Evolutionary conservation across 2,113 vertebrate genomes (phyloP), one percentile per base, ranked within the genome.

Genomic region (Chlorocebus sabaeus): DNA sequence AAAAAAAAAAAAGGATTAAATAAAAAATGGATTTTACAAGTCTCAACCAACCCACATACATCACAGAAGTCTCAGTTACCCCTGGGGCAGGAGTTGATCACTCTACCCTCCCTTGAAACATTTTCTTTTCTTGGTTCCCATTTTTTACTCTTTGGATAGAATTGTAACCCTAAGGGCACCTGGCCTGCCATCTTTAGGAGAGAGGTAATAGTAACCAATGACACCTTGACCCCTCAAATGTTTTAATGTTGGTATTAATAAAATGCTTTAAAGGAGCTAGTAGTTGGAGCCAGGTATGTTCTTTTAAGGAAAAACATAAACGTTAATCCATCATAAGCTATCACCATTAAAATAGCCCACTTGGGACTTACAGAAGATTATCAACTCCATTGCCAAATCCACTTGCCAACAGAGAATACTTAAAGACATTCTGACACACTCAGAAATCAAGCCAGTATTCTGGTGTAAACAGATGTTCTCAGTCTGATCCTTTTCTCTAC

Each of bases 251-350:
- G 32, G 50, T 32, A 57, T 73, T 92, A 92, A 79, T 57, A 79
- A 35, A 75, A 67, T 0, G 14, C 18, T 70, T 81, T n/a, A 76
- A 70, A 30, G 38, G 55, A 84, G 22, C 3, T 6, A 18, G 38
- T 35, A 45, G 57, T 8, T 67, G 11, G 22, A 89, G 35, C 52
- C 35, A 18, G 57, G 10, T 18, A 16, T 55, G 10, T 40, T 52
- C 61, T 91, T 80, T 90, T 43, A 75, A 88, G 59, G 48, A 93
- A 59, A 96, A 92, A 67, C 30, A 52, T 35, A 83, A 92, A 86
- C 22, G 12, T 89, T 87, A 27, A 50, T 30, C 67, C 17, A n/a
- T 57, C 59, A 90, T 64, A 64, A 64, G 30, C 61, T 6, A 83
- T 80, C 25, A 85, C 84, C 87, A 84, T 87, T 83, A 52, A 86